These are phyloP conservation scores for Drepana falcataria DNA, from an alignment of 2,888 invertebrate species.

Conservation along the genomic window DNA sequence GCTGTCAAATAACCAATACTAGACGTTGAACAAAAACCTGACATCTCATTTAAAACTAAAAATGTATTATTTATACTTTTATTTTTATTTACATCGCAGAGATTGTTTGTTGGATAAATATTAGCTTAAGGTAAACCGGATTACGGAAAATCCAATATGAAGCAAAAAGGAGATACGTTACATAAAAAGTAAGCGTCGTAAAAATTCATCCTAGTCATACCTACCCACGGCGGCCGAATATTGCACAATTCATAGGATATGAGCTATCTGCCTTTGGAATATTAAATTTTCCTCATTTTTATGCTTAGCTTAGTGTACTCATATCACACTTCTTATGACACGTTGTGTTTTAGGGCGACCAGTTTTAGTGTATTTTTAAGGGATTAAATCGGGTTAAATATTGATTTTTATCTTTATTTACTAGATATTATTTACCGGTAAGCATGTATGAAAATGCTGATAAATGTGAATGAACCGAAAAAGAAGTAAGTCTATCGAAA, in stretches of 20 bases:
- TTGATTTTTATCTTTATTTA: too few species aligned
- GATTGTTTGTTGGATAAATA: background rate
- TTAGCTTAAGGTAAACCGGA: background rate
- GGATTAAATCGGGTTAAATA: too few species aligned
- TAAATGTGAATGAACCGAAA: too few species aligned
- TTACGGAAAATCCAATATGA: constrained; percentile 8
- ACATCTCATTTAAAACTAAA: background rate
- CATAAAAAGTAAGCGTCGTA: constrained; percentile 16
- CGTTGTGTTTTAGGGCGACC: too few species aligned
- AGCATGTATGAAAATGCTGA: too few species aligned
- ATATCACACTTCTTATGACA: too few species aligned
- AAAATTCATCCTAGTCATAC: constrained; percentile 21
- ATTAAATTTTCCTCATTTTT: constrained; percentile 26
- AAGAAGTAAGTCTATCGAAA: too few species aligned
- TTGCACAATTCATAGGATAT: constrained; percentile 12
- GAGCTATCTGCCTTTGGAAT: constrained; percentile 18
- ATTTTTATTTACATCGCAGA: background rate
- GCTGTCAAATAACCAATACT: too few species aligned
- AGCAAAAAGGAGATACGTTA: constrained; percentile 11
- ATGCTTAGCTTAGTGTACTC: constrained; percentile 8
- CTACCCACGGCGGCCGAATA: constrained; percentile 5
- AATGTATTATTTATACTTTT: background rate
- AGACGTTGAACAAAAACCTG: too few species aligned
- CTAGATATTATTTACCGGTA: too few species aligned
- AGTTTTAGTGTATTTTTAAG: too few species aligned